Evolutionary conservation across 2,797 vertebrate species (phyloP).

Genomic region (Falco rusticolus): DNA sequence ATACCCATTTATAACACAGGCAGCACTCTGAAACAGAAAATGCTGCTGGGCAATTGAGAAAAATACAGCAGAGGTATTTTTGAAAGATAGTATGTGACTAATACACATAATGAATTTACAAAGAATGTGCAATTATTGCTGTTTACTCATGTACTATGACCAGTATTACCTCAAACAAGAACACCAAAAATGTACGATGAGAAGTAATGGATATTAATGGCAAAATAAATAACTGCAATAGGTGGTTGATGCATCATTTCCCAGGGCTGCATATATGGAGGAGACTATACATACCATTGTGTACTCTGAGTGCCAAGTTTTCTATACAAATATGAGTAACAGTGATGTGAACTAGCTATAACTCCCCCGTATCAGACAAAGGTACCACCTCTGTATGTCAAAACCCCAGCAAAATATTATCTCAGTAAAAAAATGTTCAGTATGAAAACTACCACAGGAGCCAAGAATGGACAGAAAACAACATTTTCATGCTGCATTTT

Average conservation of each 20-base stretch:
- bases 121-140: neutral
- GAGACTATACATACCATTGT: neutral
- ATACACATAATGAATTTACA: neutral
- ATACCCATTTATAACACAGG: neutral
- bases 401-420: neutral
- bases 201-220: neutral
- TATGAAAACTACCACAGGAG: neutral
- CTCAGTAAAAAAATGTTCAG: neutral
- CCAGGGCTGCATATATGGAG: accelerated
- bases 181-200: accelerated
- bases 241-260: neutral
- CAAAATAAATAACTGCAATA: neutral
- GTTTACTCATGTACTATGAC: accelerated
- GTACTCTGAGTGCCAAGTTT: neutral
- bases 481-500: neutral
- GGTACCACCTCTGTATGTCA: neutral
- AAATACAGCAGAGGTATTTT: neutral
- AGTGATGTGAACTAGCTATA: neutral
- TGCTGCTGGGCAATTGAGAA: neutral
- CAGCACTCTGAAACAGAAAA: neutral
- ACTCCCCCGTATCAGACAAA: neutral
- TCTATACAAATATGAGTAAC: neutral
- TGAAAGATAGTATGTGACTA: neutral
- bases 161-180: neutral
- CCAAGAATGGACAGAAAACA: neutral